A percentile compares a stretch with the other conserved stretches of the same genome.
Evolutionary conservation across 2,113 vertebrate species (phyloP).

Genomic region (Dipodomys stephensi): DNA sequence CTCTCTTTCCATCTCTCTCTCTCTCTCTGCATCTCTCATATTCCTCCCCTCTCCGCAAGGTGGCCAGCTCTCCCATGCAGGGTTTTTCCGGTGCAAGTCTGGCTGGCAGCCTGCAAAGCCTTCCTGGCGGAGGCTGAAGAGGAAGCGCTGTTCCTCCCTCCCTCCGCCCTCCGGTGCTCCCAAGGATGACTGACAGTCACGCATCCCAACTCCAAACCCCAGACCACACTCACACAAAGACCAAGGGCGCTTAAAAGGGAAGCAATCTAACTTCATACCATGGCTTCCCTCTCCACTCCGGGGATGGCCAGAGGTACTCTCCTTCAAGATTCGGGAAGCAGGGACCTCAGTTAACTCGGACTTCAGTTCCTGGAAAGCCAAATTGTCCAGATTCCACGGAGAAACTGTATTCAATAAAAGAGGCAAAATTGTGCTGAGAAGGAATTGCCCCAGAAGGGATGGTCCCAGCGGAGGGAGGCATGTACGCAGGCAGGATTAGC

Average conservation of each 20-base stretch:
- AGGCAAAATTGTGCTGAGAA: background rate
- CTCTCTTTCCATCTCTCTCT: no score
- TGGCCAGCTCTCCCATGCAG: background rate
- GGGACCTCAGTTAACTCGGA: constrained; percentile 93
- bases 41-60: background rate
- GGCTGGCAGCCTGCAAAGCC: background rate
- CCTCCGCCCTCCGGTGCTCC: no score
- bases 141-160: no score
- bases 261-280: constrained; percentile 64
- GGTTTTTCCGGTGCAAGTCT: background rate
- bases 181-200: background rate
- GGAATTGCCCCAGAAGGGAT: background rate
- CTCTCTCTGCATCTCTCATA: background rate
- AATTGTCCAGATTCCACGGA: constrained; percentile 85
- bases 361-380: constrained; percentile 93
- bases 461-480: background rate
- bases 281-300: constrained; percentile 77
- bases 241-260: background rate
- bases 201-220: background rate
- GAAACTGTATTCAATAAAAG: constrained; percentile 66
- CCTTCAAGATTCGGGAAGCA: constrained; percentile 86
- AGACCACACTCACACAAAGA: background rate
- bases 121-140: background rate
- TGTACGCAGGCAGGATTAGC: background rate
- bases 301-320: constrained; percentile 48